phyloP scores from a whole-genome alignment of 2,113 vertebrate species.

The Oenanthe melanoleuca region DNA sequence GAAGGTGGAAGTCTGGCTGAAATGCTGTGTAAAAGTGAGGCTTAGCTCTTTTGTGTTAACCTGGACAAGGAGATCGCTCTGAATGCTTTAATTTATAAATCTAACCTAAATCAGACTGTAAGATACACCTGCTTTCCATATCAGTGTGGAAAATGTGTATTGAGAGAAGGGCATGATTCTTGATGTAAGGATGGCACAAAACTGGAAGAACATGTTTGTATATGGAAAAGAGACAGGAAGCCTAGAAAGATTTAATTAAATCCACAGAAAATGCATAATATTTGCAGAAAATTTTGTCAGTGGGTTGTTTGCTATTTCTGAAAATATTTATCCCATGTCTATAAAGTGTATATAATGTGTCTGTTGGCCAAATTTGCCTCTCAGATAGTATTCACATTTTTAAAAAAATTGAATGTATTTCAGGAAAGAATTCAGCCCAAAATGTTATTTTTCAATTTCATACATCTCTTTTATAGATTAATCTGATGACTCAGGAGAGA shows the following conservation, averaged over 20 bases:
- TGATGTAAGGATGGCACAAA: not conserved
- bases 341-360: not conserved
- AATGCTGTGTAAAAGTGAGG: not conserved
- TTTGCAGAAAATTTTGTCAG: not conserved
- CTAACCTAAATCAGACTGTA: not conserved
- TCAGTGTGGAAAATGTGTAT: not conserved
- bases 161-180: not conserved
- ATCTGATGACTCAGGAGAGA: not conserved
- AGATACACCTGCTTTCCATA: not conserved
- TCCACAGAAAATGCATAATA: not conserved
- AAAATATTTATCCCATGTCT: not conserved
- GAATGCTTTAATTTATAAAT: not conserved
- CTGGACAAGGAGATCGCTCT: not conserved
- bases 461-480: not conserved
- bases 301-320: not conserved
- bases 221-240: not conserved
- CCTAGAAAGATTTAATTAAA: not conserved
- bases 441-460: not conserved
- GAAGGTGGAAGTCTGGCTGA: not conserved
- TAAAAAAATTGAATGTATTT: not conserved
- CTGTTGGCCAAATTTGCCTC: not conserved
- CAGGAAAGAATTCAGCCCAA: not conserved
- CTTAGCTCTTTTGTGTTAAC: not conserved
- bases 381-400: not conserved
- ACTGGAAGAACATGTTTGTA: not conserved